Evolutionary conservation across 2,888 invertebrate genomes (phyloP).

Genomic region (Tipula helvola): DNA sequence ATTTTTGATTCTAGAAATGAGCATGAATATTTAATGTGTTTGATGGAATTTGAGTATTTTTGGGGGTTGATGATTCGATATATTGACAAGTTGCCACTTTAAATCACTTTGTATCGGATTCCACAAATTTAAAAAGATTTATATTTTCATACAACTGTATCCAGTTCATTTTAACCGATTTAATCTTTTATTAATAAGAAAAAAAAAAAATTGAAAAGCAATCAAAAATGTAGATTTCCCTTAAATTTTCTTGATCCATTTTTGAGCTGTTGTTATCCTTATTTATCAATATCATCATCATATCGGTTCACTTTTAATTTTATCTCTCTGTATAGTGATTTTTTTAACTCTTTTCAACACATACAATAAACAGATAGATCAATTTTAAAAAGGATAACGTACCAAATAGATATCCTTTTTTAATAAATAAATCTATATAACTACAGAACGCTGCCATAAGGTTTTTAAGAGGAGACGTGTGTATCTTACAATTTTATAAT

Average conservation of each 20-base stretch:
- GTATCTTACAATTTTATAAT: not conserved
- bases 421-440: not conserved
- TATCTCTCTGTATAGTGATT: not conserved
- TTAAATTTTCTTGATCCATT: not conserved
- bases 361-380: not conserved
- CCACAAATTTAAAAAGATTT: not conserved
- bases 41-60: not conserved
- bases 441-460: not conserved
- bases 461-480: not conserved
- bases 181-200: not conserved
- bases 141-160: not conserved
- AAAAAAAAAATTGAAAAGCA: not conserved
- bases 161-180: not conserved
- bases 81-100: not conserved
- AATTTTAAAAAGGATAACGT: not conserved
- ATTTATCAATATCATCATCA: not conserved
- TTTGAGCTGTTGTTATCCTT: not conserved
- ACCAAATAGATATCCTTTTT: not conserved
- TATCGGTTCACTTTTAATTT: not conserved
- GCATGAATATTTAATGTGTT: not conserved
- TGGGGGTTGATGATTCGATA: not conserved
- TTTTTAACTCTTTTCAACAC: not conserved
- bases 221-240: not conserved
- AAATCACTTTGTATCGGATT: not conserved
- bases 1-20: not conserved